Evolutionary conservation across 2,888 invertebrate genomes (phyloP).

Genomic region (Volucella inanis): DNA sequence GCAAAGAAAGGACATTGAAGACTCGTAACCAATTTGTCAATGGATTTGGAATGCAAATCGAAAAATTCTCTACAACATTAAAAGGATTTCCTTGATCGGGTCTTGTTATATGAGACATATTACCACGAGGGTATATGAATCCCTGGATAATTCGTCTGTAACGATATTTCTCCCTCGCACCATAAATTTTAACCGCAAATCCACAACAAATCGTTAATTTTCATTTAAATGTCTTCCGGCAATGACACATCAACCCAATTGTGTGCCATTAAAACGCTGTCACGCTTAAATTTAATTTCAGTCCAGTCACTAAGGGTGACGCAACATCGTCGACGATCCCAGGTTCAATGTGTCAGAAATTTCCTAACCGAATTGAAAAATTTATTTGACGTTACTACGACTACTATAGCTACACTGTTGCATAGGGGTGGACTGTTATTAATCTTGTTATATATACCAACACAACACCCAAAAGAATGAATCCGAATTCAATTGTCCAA

Average conservation of each 20-base stretch:
- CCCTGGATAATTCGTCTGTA: slow-evolving; percentile 34
- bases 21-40: slow-evolving; percentile 25
- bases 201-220: slow-evolving; percentile 64
- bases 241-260: slow-evolving; percentile 52
- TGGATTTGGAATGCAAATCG: slow-evolving; percentile 26
- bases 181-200: slow-evolving; percentile 48
- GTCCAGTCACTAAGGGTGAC: slow-evolving; percentile 15
- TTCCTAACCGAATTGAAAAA: slow-evolving; percentile 55
- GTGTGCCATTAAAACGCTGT: slow-evolving; percentile 55
- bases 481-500: slow-evolving; percentile 71
- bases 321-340: background rate
- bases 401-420: slow-evolving; percentile 36
- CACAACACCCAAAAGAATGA: slow-evolving; percentile 42
- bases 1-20: background rate
- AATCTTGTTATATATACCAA: slow-evolving; percentile 19
- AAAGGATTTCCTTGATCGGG: background rate
- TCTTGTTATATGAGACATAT: slow-evolving; percentile 47
- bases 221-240: slow-evolving; percentile 50
- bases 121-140: slow-evolving; percentile 8
- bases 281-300: slow-evolving; percentile 61
- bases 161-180: background rate
- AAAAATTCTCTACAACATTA: slow-evolving; percentile 16
- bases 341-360: slow-evolving; percentile 27
- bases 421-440: slow-evolving; percentile 44
- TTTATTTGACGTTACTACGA: slow-evolving; percentile 31